Percentiles rank a stretch among this genome's conserved stretches.
Evolutionary conservation across 2,888 invertebrate species (phyloP).

Genomic region (Germaria angustata): DNA sequence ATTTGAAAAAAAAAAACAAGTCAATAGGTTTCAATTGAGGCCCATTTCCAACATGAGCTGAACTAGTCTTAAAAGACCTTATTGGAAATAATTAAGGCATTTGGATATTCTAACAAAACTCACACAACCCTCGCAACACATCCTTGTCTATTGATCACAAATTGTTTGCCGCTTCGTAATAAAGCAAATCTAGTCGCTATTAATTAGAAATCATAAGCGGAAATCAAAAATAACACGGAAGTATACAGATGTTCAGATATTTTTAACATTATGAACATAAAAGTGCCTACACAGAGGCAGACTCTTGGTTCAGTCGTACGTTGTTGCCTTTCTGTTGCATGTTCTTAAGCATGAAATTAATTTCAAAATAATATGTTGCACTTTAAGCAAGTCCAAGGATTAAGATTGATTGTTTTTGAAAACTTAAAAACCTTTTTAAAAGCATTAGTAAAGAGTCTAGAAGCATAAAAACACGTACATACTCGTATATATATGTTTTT

Average conservation of each 20-base stretch:
- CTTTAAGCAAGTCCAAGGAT: slow-evolving; percentile 27
- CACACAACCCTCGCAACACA: slow-evolving; percentile 7
- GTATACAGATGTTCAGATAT: slow-evolving; percentile 25
- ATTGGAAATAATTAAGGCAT: too few species aligned
- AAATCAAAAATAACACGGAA: slow-evolving; percentile 50
- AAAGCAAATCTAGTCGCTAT: slow-evolving; percentile 52
- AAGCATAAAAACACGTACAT: neutral
- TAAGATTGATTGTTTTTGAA: slow-evolving; percentile 61
- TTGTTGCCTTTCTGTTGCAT: slow-evolving; percentile 7
- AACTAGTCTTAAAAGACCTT: too few species aligned
- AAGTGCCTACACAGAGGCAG: slow-evolving; percentile 28
- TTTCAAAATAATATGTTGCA: slow-evolving; percentile 56
- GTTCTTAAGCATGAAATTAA: slow-evolving; percentile 42
- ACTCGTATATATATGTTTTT: too few species aligned
- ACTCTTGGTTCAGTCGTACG: neutral
- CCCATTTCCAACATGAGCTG: too few species aligned
- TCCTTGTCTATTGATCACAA: slow-evolving; percentile 3
- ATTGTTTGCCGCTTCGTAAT: slow-evolving; percentile 24
- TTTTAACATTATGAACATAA: neutral
- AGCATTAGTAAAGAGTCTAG: slow-evolving; percentile 20
- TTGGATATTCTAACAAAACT: too few species aligned
- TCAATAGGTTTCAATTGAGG: too few species aligned
- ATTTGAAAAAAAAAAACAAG: too few species aligned
- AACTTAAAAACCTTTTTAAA: slow-evolving; percentile 42
- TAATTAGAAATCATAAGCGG: slow-evolving; percentile 57